Conservation (phyloP, 2,113 vertebrate genomes). For the Gorsachius goisagi region DNA sequence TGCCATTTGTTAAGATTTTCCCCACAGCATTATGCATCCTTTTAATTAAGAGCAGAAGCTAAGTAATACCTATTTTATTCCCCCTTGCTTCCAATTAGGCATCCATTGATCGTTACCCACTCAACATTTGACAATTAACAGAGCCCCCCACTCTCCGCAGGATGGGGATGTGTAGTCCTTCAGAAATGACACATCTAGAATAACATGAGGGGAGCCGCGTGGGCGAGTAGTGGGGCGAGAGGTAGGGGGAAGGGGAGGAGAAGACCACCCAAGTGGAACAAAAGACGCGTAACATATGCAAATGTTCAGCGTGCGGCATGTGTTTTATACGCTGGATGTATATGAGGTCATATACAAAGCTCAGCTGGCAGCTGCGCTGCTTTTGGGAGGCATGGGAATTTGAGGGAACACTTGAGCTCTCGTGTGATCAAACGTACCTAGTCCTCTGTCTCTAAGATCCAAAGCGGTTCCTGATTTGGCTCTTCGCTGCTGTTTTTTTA, state of each 20-base stretch:
- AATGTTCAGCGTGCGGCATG: slow-evolving; percentile 9
- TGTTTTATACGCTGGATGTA: slow-evolving; percentile 2
- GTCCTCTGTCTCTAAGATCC: background rate
- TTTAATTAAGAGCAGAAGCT: slow-evolving; percentile 73
- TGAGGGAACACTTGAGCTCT: background rate
- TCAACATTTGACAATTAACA: slow-evolving; percentile 59
- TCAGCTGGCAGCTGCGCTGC: background rate
- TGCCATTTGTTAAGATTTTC: slow-evolving; percentile 67
- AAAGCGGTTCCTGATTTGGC: background rate
- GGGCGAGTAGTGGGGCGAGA: background rate
- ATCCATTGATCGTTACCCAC: slow-evolving; percentile 64
- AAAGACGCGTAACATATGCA: slow-evolving; percentile 26
- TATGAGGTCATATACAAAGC: slow-evolving; percentile 28
- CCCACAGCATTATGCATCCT: slow-evolving; percentile 50
- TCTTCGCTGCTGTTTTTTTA: background rate
- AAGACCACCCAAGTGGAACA: slow-evolving; percentile 36
- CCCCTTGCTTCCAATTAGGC: slow-evolving; percentile 69
- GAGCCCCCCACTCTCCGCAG: slow-evolving; percentile 22
- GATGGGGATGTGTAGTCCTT: background rate
- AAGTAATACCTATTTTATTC: slow-evolving; percentile 68
- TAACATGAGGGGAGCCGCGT: background rate
- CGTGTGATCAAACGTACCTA: background rate
- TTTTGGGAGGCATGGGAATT: slow-evolving; percentile 3
- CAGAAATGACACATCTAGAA: background rate
- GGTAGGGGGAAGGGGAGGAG: background rate